Percentiles rank a stretch among this genome's conserved stretches.
Evolutionary conservation across 2,888 invertebrate genomes (phyloP).

Genomic region (Lumbricus terrestris): DNA sequence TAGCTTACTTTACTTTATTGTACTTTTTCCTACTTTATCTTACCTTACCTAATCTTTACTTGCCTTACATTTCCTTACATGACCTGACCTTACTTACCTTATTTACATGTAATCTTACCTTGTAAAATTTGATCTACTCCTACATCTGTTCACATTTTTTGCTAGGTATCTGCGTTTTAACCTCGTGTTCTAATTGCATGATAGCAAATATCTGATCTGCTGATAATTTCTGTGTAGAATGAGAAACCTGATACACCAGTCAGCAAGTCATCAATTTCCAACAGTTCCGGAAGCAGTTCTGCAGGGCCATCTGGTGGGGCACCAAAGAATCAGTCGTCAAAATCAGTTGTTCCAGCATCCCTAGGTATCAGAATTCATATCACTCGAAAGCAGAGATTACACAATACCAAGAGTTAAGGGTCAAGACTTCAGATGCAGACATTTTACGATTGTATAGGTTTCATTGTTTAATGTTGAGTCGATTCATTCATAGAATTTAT

Average conservation of each 20-base stretch:
- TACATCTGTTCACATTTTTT: not conserved
- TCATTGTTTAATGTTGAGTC: too few relatives aligned
- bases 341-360: slow-evolving; percentile 5
- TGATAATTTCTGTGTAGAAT: slow-evolving; percentile 23
- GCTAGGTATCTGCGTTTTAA: not conserved
- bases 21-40: not conserved
- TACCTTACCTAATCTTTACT: not conserved
- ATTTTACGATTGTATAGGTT: not conserved
- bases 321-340: not conserved
- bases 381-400: not conserved
- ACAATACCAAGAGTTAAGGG: not conserved
- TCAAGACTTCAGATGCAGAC: not conserved
- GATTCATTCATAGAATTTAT: too few relatives aligned
- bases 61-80: not conserved
- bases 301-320: slow-evolving; percentile 43
- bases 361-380: not conserved
- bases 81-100: not conserved
- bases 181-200: not conserved
- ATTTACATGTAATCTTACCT: not conserved
- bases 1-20: too few relatives aligned
- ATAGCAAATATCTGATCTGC: not conserved
- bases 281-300: slow-evolving; percentile 61
- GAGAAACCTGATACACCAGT: slow-evolving; percentile 77
- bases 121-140: not conserved
- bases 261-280: slow-evolving; percentile 85